Percentiles rank a stretch among this genome's conserved stretches.
Evolutionary conservation across 92 coral and sea anemone species (phyloP).

Genomic region (Chrysogorgia sp.): DNA sequence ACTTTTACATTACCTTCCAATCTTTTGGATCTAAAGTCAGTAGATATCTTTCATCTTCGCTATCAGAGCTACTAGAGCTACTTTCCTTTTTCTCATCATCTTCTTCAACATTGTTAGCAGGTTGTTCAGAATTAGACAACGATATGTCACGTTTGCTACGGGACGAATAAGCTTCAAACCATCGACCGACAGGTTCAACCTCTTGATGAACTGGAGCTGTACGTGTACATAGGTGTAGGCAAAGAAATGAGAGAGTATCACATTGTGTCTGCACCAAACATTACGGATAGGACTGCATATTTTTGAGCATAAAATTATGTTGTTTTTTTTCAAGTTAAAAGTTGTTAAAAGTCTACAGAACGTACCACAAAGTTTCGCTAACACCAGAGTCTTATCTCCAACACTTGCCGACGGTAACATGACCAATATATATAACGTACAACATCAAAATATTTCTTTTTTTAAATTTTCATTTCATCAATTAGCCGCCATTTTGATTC

Average conservation of each 20-base stretch:
- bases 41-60: constrained; percentile 90
- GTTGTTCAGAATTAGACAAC: constrained; percentile 73
- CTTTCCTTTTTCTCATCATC: constrained; percentile 56
- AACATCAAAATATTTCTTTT: not conserved
- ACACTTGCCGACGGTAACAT: constrained; percentile 69
- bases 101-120: constrained; percentile 51
- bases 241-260: too few species aligned
- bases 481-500: constrained; percentile 56
- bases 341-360: not conserved
- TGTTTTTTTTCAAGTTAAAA: too few species aligned
- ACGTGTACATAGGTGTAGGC: too few species aligned
- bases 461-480: not conserved
- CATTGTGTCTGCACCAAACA: too few species aligned
- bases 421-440: constrained; percentile 20
- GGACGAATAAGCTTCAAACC: constrained; percentile 87
- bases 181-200: constrained; percentile 92
- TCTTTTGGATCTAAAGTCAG: constrained; percentile 89
- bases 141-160: constrained; percentile 78
- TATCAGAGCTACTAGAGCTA: constrained; percentile 87
- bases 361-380: constrained; percentile 77
- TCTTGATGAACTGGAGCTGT: constrained; percentile 73
- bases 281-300: too few species aligned
- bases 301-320: too few species aligned
- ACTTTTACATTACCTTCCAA: constrained; percentile 71
- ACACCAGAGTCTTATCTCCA: constrained; percentile 62